Evolutionary conservation across 1,140 invertebrate genomes (phyloP), one percentile per base, ranked within the genome.

Genomic region (Neuroterus valhalla): DNA sequence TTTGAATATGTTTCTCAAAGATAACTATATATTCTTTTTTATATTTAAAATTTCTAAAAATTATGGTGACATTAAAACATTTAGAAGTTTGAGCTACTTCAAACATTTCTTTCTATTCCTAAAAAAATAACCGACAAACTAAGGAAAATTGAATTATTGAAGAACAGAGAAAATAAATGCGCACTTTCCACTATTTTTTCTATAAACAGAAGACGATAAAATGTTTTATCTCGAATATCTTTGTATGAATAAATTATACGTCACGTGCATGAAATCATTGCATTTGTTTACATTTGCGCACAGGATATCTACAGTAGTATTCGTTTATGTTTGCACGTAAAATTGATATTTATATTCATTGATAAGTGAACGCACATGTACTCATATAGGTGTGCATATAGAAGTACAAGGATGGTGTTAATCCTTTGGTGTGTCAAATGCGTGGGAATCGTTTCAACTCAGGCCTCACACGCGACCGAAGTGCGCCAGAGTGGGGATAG

Each of bases 401-500:
- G n/a, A 62, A 62, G 23, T 26, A 31, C 23, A 62, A 62, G 55
- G 21, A 62, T 26, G 21, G 8, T 62, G 55, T 62, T 62, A 62
- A 62, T 62, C 55, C 55, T 62, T 62, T 31, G 55, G 55, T 31
- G 21, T 62, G 55, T 38, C 55, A 62, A 62, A 62, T 62, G 55
- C 55, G 55, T 62, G 55, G 55, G 55, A 62, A 62, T 31, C 21
- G 55, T 26, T 62, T 62, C 55, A 38, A 62, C 55, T 38, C 55
- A 26, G 21, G 55, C 55, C 55, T 62, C 55, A 62, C 55, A 62
- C 55, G 55, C 55, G 55, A 62, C 55, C 55, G 31, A 62, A 62
- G 55, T 62, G 55, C 23, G 55, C 31, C 55, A 31, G 55, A 26
- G 55, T 15, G 55, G 21, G 55, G 23, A 31, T 62, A 38, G 31